Evolutionary conservation across 1,140 invertebrate species (phyloP), one percentile per base, ranked within the genome.

Genomic region (Neodiprion lecontei): DNA sequence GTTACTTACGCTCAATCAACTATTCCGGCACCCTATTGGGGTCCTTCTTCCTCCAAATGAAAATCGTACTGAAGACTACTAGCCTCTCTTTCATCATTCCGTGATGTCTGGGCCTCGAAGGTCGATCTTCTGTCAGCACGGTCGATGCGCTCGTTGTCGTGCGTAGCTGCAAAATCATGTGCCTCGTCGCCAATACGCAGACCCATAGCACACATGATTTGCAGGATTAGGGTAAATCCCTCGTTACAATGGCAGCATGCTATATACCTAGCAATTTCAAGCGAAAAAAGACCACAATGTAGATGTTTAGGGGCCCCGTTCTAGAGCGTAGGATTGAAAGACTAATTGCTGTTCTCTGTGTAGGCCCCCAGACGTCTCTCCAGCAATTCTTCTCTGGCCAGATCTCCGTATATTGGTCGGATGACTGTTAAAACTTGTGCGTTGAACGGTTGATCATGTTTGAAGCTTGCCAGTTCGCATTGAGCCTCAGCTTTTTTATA

Each of bases 1-100:
- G 67, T 69, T 3, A 69, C 67, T 12, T 69, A 69, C 67, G 67
- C 67, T 69, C 67, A 69, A 69, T 69, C 67, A 17, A 14, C 67
- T 69, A 69, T 69, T 69, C 12, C 67, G 23, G 67, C 12, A 5
- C 67, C 67, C 7, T 69, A 9, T 69, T 69, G 67, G 5, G 9
- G 67, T 69, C 67, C 40, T 69, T 7, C 67, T 69, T 69, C 67
- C 12, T 7, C 67, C 8, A 69, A 47, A 1, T 9, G 11, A 69
- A 69, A 69, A 61, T 61, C 10, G 11, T 69, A 14, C 10, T 69
- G 12, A 14, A 17, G 0, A 69, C 67, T 12, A 21, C 23, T 23
- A 5, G 0, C 67, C 67, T 69, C 67, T 69, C 67, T 69, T 1
- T 3, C 0, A 69, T 7, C 67, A 69, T 69, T 69, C 7, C 1